These are phyloP conservation scores for Parasteatoda lunata DNA, from an alignment of 2,888 invertebrate genomes.

Conservation along the genomic window DNA sequence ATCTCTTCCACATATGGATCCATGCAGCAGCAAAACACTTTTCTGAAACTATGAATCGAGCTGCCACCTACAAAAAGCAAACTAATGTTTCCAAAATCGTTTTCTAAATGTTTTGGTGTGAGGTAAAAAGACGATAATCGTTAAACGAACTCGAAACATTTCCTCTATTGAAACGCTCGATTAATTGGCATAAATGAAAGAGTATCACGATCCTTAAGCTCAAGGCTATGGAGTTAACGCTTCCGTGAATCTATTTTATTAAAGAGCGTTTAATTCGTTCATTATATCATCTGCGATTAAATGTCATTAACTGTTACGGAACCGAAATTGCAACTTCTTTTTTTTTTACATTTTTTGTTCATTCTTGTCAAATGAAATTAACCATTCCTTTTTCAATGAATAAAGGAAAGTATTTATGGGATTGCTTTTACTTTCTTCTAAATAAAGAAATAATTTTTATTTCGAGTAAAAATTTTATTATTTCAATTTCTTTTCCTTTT, in stretches of 20 bases:
- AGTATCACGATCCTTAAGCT: not conserved
- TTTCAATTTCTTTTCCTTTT: too few relatives aligned
- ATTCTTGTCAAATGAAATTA: too few relatives aligned
- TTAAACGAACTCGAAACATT: constrained; percentile 29
- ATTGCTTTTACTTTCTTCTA: too few relatives aligned
- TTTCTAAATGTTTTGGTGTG: not conserved
- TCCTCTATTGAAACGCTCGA: constrained; percentile 22
- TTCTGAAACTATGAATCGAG: not conserved
- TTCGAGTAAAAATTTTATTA: too few relatives aligned
- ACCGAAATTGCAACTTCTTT: too few relatives aligned
- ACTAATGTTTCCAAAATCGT: not conserved
- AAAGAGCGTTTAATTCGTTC: not conserved
- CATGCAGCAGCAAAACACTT: not conserved
- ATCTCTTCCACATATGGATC: not conserved
- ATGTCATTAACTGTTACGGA: too few relatives aligned
- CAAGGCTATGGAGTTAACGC: constrained; percentile 19
- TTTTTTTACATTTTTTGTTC: too few relatives aligned
- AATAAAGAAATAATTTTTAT: too few relatives aligned
- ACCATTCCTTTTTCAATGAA: too few relatives aligned
- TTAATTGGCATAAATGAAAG: constrained; percentile 16
- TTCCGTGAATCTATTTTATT: not conserved
- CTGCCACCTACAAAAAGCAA: not conserved
- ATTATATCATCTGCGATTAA: too few relatives aligned
- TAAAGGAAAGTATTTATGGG: too few relatives aligned
- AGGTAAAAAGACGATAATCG: constrained; percentile 12